These are phyloP conservation scores for Drosophila yakuba DNA, from an alignment of 1,140 invertebrate species.

Conservation along the genomic window DNA sequence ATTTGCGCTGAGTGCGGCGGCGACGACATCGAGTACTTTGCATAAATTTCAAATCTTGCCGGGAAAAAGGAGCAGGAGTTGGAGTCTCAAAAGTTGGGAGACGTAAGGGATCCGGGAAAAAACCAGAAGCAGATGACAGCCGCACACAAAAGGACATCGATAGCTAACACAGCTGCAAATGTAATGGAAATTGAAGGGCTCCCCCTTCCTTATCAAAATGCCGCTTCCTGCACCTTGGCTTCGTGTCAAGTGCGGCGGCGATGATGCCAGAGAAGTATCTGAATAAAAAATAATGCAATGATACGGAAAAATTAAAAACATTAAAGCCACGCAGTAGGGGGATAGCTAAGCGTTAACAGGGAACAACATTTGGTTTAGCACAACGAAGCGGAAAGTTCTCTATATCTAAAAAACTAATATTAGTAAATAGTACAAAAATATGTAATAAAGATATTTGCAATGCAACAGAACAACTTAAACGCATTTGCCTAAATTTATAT, in stretches of 20 bases:
- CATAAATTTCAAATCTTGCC: constrained; percentile 79
- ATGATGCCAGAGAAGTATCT: constrained; percentile 49
- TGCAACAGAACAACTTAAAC: too few species aligned
- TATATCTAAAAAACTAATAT: background rate
- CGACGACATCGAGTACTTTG: constrained; percentile 77
- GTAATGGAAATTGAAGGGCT: constrained; percentile 81
- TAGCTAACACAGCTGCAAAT: constrained; percentile 74
- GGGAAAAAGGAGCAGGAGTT: constrained; percentile 29
- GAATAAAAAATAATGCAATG: constrained; percentile 74
- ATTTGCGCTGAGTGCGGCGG: constrained; percentile 78
- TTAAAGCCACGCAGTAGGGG: constrained; percentile 32
- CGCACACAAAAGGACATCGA: constrained; percentile 80
- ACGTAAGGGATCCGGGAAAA: constrained; percentile 28
- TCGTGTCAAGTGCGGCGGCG: constrained; percentile 68
- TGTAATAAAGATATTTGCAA: too few species aligned
- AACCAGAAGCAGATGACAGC: constrained; percentile 68
- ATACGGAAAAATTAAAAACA: constrained; percentile 84
- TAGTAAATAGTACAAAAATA: too few species aligned
- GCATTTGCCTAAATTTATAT: too few species aligned
- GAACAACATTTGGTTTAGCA: background rate
- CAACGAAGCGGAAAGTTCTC: constrained; percentile 1
- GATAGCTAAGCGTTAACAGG: constrained; percentile 14
- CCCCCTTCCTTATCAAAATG: constrained; percentile 3
- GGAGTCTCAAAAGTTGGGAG: constrained; percentile 23
- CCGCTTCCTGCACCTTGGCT: constrained; percentile 53